Percentiles rank a stretch among this genome's conserved stretches.
Evolutionary conservation across 1,140 invertebrate genomes (phyloP).

Genomic region (Philopotamus ludificatus): DNA sequence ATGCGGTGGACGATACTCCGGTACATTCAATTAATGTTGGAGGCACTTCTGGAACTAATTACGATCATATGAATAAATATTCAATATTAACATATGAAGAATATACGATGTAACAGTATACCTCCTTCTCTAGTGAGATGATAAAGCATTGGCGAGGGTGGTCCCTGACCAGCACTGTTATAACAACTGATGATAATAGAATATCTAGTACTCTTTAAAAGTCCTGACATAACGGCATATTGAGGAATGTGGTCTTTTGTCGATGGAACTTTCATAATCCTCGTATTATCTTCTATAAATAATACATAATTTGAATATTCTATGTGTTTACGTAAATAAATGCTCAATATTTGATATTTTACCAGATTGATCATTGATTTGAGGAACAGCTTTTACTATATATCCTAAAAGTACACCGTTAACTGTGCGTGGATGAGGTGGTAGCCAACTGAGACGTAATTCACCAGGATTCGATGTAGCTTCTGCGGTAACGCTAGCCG

Average conservation of each 20-base stretch:
- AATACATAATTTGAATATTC: neutral
- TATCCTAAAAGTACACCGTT: constrained; percentile 77
- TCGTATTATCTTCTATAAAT: constrained; percentile 47
- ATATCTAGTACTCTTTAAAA: constrained; percentile 78
- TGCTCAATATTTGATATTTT: constrained; percentile 6
- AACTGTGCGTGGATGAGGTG: constrained; percentile 62
- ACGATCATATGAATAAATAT: neutral
- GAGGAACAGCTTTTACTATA: constrained; percentile 56
- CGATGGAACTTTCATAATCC: constrained; percentile 56
- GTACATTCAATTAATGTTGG: constrained; percentile 67
- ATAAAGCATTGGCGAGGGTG: constrained; percentile 71
- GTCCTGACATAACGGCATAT: constrained; percentile 59
- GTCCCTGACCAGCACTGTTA: constrained; percentile 84
- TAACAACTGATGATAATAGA: constrained; percentile 80
- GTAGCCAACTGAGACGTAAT: constrained; percentile 56
- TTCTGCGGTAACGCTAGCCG: constrained; percentile 48
- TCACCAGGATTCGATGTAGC: constrained; percentile 51
- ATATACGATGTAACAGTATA: constrained; percentile 36
- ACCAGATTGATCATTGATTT: constrained; percentile 48
- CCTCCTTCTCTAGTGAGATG: constrained; percentile 87
- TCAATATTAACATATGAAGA: neutral
- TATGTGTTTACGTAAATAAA: neutral
- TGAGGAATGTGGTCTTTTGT: constrained; percentile 12
- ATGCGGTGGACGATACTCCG: constrained; percentile 68
- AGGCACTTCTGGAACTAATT: constrained; percentile 65